phyloP scores from a whole-genome alignment of 2,113 vertebrate species.

The Falco punctatus region DNA sequence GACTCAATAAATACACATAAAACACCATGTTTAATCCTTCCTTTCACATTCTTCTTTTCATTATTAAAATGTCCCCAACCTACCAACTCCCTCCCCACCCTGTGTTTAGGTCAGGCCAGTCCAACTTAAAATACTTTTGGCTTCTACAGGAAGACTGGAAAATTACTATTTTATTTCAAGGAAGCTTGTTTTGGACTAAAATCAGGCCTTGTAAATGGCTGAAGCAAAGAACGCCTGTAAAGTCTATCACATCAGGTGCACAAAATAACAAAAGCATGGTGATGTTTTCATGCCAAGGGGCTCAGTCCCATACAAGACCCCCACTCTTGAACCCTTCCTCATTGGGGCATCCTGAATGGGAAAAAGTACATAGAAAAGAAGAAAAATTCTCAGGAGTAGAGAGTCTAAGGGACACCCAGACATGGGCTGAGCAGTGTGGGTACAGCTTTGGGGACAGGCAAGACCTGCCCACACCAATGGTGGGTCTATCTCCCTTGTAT shows the following conservation, averaged over 20 bases:
- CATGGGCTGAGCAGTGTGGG: not conserved
- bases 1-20: slow-evolving; percentile 66
- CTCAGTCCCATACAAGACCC: not conserved
- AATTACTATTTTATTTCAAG: slow-evolving; percentile 56
- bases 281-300: not conserved
- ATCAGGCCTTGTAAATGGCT: slow-evolving; percentile 14
- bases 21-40: slow-evolving; percentile 60
- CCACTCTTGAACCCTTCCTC: not conserved
- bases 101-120: not conserved
- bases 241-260: slow-evolving; percentile 26
- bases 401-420: not conserved
- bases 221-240: slow-evolving; percentile 7
- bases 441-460: not conserved
- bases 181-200: slow-evolving; percentile 64
- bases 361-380: not conserved
- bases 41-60: slow-evolving; percentile 60
- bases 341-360: not conserved
- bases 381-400: not conserved
- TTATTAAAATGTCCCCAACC: slow-evolving; percentile 42
- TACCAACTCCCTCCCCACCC: not conserved
- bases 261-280: not conserved
- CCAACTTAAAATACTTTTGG: slow-evolving; percentile 62
- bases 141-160: slow-evolving; percentile 59
- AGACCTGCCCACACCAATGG: not conserved
- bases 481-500: not conserved